These are phyloP conservation scores for Taenioides sp. DNA, from an alignment of 2,797 vertebrate species.

Conservation along the genomic window DNA sequence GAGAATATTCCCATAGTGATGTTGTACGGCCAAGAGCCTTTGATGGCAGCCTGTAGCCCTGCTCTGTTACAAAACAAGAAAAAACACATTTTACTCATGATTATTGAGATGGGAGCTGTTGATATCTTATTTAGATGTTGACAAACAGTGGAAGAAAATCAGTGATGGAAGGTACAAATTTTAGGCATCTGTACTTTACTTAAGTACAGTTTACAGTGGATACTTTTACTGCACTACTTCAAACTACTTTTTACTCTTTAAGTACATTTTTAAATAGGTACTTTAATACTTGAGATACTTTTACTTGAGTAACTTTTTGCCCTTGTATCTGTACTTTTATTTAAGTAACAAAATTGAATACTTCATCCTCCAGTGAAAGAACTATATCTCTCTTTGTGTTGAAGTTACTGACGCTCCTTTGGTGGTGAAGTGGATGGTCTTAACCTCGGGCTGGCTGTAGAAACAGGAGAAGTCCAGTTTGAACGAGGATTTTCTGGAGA, in stretches of 20 bases:
- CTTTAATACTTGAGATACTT: too few species aligned
- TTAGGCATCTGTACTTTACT: too few species aligned
- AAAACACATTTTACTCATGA: background rate
- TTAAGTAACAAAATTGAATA: too few species aligned
- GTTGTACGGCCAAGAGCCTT: background rate
- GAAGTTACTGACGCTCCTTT: conserved; percentile 3
- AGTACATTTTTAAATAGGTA: too few species aligned
- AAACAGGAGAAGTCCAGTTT: background rate
- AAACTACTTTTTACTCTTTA: too few species aligned
- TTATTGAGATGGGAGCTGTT: background rate
- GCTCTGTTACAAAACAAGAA: background rate
- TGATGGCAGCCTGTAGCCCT: background rate
- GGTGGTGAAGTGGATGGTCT: background rate
- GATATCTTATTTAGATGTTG: background rate
- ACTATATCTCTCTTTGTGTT: background rate
- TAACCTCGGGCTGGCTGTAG: background rate
- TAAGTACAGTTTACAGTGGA: too few species aligned
- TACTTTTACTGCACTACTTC: too few species aligned
- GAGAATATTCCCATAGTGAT: background rate
- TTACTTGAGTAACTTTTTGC: too few species aligned
- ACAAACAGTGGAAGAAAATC: background rate
- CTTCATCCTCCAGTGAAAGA: background rate
- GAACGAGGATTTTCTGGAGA: background rate
- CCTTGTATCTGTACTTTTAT: too few species aligned
- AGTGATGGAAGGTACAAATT: too few species aligned